phyloP scores from a whole-genome alignment of 2,113 vertebrate species.

The Rhombomys opimus region DNA sequence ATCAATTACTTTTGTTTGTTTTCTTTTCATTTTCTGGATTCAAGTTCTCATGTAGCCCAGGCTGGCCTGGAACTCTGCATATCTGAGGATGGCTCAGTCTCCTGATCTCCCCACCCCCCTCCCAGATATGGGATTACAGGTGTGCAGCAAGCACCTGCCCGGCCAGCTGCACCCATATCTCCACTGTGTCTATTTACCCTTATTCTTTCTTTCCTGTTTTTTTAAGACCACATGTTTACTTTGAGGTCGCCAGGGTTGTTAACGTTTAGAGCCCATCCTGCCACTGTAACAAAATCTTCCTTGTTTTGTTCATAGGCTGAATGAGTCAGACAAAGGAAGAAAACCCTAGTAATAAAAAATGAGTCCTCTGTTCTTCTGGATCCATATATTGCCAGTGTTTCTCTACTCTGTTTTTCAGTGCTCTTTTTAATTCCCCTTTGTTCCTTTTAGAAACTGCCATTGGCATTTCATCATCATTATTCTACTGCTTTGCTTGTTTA shows the following conservation, averaged over 20 bases:
- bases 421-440: background rate
- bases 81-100: background rate
- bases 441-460: background rate
- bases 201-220: background rate
- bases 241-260: background rate
- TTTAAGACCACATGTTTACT: background rate
- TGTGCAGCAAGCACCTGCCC: background rate
- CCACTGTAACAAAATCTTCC: background rate
- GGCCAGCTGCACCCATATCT: background rate
- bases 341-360: background rate
- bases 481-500: background rate
- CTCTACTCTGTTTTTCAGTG: background rate
- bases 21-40: too few relatives aligned
- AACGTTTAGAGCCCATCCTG: background rate
- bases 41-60: too few relatives aligned
- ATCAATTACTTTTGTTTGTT: background rate
- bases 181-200: too few relatives aligned
- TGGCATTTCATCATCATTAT: background rate
- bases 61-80: background rate
- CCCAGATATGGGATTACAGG: background rate
- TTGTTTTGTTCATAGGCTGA: background rate
- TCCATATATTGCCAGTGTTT: background rate
- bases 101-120: background rate
- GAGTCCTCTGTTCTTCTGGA: background rate
- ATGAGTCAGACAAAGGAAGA: background rate